Evolutionary conservation across 2,888 invertebrate genomes (phyloP).

Genomic region (Melinopterus prodromus): DNA sequence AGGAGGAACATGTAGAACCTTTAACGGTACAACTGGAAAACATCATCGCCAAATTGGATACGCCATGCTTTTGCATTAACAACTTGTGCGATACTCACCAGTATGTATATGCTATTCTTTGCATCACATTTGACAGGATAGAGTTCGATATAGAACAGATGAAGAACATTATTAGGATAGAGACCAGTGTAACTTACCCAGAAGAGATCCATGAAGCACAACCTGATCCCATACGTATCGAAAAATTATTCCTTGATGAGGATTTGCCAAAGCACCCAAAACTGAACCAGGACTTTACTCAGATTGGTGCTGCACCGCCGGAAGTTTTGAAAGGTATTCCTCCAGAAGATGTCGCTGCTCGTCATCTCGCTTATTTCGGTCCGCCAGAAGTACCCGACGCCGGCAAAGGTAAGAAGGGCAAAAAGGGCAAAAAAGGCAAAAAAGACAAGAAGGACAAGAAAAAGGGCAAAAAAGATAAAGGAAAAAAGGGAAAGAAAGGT

Average conservation of each 20-base stretch:
- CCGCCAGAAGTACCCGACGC: slow-evolving; percentile 12
- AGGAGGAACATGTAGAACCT: slow-evolving; percentile 36
- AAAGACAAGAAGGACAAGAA: slow-evolving; percentile 26
- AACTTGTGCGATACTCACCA: slow-evolving; percentile 5
- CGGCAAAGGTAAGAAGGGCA: slow-evolving; percentile 20
- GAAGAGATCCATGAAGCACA: not conserved
- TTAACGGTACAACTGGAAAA: slow-evolving; percentile 6
- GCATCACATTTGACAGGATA: slow-evolving; percentile 18
- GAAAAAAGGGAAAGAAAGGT: slow-evolving; percentile 11
- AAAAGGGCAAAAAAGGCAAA: slow-evolving; percentile 27
- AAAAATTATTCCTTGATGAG: slow-evolving; percentile 13
- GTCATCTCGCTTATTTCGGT: slow-evolving; percentile 31
- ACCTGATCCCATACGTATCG: not conserved
- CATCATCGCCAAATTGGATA: slow-evolving; percentile 15
- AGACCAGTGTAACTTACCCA: not conserved
- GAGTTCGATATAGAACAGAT: slow-evolving; percentile 7
- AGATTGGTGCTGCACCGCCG: slow-evolving; percentile 8
- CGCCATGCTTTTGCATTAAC: slow-evolving; percentile 4
- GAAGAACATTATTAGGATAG: slow-evolving; percentile 7
- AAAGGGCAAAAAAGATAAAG: slow-evolving; percentile 24
- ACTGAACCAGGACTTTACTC: slow-evolving; percentile 25
- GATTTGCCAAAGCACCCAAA: slow-evolving; percentile 37
- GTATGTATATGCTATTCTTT: slow-evolving; percentile 13
- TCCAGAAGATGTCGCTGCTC: slow-evolving; percentile 20
- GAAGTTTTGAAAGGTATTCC: slow-evolving; percentile 40